Base-by-base conservation (phyloP, 2,113 vertebrate genomes). In the Petaurus breviceps region DNA sequence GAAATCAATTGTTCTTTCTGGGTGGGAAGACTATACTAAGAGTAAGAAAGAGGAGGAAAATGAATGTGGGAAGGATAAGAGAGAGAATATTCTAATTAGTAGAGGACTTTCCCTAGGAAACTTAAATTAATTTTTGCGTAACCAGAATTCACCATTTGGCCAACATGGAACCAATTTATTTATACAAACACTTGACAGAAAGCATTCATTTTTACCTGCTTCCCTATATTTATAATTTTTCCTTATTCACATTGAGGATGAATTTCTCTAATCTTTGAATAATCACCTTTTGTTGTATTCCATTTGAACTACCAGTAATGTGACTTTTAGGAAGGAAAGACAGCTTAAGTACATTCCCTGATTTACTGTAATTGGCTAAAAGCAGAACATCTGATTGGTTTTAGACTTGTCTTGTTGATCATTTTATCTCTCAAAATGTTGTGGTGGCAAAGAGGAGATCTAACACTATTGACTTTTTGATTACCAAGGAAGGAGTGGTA, bases 401-500 rank as follows among this genome's bases (percentile, higher is more conserved):
- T 12, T 92, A 93, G 54, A n/a, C 23, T 93, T 96, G 51, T 43
- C 47, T 46, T 93, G 11, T 90, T 51, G n/a, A 51, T 14, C 57
- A 46, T 95, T 92, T 90, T 46, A 91, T 46, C 50, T 7, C 25
- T 95, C 52, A 94, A 0, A 91, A 90, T 92, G 46, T 24, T 50
- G 94, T 96, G 61, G 84, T 93, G 91, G 7, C 47, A 90, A 94
- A 2, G 91, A 43, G 16, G 14, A 28, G 89, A 61, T 93, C 0
- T 26, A 31, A 4, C 14, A n/a, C 19, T 91, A 50, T 94, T 47
- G 22, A 57, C 47, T 96, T 97, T 54, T 31, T 96, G 28, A 55
- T 3, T 26, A 93, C 52, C 84, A 95, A 95, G 28, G 6, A 57
- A 93, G n/a, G n/a, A n/a, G 84, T 95, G 43, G 57, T 93, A 31